A percentile compares a stretch with the other conserved stretches of the same genome.
Evolutionary conservation across 2,797 vertebrate species (phyloP).

Genomic region (Pipistrellus kuhlii): DNA sequence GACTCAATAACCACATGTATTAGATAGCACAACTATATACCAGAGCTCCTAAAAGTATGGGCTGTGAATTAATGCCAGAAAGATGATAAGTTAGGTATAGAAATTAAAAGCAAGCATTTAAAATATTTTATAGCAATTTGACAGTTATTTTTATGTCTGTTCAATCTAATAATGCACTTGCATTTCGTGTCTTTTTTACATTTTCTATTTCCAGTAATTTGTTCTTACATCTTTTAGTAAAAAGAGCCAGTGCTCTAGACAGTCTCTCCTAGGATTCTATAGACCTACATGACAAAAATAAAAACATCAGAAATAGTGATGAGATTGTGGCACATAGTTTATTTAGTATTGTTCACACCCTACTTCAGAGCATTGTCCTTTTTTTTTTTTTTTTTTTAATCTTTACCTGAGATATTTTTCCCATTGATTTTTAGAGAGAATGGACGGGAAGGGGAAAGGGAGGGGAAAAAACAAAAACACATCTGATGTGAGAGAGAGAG

Average conservation of each 20-base stretch:
- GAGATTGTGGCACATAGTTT: neutral
- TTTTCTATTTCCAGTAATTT: conserved; percentile 47
- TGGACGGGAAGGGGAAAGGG: no score
- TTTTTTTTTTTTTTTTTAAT: neutral
- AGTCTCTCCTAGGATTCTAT: neutral
- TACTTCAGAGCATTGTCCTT: neutral
- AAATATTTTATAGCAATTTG: conserved; percentile 37
- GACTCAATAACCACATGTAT: neutral
- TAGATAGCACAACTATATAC: neutral
- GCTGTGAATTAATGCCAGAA: neutral
- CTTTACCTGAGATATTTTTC: no score
- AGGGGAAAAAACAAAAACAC: no score
- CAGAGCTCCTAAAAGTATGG: neutral
- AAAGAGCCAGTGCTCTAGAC: neutral
- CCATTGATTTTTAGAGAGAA: no score
- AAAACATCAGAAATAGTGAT: neutral
- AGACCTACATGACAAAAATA: neutral
- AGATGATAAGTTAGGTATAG: neutral
- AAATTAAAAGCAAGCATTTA: conserved; percentile 42
- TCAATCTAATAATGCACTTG: neutral
- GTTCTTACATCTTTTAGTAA: neutral
- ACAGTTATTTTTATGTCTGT: neutral
- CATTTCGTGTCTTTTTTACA: neutral
- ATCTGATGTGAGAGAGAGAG: no score
- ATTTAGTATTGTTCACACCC: neutral